phyloP scores from a whole-genome alignment of 2,113 vertebrate species.

The Menura novaehollandiae region DNA sequence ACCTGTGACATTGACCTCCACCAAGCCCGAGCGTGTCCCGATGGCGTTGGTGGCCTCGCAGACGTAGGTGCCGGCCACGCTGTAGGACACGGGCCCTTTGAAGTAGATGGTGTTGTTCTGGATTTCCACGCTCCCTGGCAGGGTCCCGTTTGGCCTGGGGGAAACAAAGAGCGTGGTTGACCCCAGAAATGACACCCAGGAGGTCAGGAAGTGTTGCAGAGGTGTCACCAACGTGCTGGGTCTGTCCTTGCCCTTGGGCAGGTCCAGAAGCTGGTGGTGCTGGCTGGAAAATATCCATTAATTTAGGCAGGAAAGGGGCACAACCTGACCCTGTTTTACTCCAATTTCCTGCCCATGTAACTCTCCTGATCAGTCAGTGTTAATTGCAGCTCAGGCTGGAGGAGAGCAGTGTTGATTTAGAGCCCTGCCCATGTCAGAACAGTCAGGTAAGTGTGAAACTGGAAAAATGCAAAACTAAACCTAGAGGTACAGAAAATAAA shows the following conservation, averaged over 20 bases:
- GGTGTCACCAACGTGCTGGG: background rate
- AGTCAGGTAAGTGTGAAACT: background rate
- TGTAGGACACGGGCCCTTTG: slow-evolving; percentile 86
- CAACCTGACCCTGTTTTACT: background rate
- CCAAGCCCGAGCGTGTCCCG: slow-evolving; percentile 87
- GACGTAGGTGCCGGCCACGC: slow-evolving; percentile 88
- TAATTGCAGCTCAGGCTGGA: background rate
- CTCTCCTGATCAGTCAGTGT: background rate
- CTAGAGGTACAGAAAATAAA: background rate
- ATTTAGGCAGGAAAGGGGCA: background rate
- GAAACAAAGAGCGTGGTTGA: background rate
- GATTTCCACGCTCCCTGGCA: slow-evolving; percentile 88
- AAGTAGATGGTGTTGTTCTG: slow-evolving; percentile 96
- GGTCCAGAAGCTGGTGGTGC: background rate
- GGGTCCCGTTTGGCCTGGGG: slow-evolving; percentile 88
- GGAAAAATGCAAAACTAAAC: background rate
- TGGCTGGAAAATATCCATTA: background rate
- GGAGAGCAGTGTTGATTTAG: background rate
- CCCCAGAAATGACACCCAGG: background rate
- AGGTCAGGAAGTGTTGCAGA: background rate
- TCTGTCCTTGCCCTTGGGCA: background rate
- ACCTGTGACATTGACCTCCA: slow-evolving; percentile 98
- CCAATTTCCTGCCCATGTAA: background rate
- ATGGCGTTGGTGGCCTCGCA: slow-evolving; percentile 94
- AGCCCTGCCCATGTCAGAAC: background rate